A percentile compares a stretch with the other conserved stretches of the same genome.
These are phyloP conservation scores for Notamacropus eugenii DNA, from an alignment of 2,797 vertebrate genomes.

Conservation along the genomic window DNA sequence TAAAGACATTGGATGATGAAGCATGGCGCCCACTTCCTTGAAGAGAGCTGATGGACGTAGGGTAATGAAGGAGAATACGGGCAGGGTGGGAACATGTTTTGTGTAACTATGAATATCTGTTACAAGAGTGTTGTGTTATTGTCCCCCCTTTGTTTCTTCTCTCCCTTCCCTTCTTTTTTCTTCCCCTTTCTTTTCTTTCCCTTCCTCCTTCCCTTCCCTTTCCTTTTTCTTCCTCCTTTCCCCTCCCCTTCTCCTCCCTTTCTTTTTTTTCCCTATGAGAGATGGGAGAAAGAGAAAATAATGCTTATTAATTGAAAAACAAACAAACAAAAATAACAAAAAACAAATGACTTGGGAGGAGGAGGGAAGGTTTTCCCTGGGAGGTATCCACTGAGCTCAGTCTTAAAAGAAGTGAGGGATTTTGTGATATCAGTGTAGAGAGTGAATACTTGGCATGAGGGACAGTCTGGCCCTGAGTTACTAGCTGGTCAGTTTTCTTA, in stretches of 20 bases:
- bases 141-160: neutral
- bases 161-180: neutral
- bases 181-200: no score
- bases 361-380: neutral
- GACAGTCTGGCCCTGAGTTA: neutral
- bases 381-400: neutral
- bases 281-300: neutral
- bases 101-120: neutral
- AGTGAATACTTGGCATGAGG: neutral
- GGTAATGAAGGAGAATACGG: neutral
- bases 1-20: neutral
- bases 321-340: neutral
- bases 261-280: neutral
- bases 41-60: neutral
- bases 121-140: neutral
- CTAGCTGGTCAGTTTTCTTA: neutral
- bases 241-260: no score
- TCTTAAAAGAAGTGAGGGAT: neutral
- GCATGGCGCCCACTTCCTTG: neutral
- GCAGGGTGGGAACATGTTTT: neutral
- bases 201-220: neutral
- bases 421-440: neutral
- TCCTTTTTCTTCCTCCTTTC: no score
- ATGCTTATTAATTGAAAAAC: neutral
- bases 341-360: neutral